Evolutionary conservation across 1,140 invertebrate genomes (phyloP).

Genomic region (Heliconius himera): DNA sequence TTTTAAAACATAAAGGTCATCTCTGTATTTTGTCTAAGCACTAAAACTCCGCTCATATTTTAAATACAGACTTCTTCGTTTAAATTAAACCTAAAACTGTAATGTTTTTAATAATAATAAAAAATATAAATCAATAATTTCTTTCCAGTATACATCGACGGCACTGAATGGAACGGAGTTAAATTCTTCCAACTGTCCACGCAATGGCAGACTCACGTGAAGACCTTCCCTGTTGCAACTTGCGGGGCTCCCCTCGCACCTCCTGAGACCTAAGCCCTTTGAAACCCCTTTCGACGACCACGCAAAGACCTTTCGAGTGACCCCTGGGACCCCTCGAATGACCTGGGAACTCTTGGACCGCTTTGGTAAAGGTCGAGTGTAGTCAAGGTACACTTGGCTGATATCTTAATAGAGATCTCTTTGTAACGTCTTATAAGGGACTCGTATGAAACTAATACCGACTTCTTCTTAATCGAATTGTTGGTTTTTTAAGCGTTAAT

Average conservation of each 20-base stretch:
- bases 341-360: no score
- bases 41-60: no score
- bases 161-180: constrained; percentile 96
- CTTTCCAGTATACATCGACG: constrained; percentile 94
- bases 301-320: no score
- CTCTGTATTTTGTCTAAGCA: no score
- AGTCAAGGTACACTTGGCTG: neutral
- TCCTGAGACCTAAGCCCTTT: constrained; percentile 75
- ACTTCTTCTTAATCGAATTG: neutral
- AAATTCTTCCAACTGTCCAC: constrained; percentile 99
- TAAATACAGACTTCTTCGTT: no score
- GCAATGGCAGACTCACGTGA: constrained; percentile 99
- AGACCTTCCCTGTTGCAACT: constrained; percentile 94
- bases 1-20: no score
- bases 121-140: neutral
- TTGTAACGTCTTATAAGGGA: neutral
- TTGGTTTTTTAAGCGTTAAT: neutral
- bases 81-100: no score
- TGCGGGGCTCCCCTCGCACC: constrained; percentile 86
- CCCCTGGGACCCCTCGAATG: neutral
- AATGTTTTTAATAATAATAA: no score
- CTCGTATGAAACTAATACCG: neutral
- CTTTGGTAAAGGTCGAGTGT: no score
- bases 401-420: neutral
- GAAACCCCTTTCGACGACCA: neutral